Conservation (phyloP, 2,797 vertebrate species). For the Gorsachius magnificus region DNA sequence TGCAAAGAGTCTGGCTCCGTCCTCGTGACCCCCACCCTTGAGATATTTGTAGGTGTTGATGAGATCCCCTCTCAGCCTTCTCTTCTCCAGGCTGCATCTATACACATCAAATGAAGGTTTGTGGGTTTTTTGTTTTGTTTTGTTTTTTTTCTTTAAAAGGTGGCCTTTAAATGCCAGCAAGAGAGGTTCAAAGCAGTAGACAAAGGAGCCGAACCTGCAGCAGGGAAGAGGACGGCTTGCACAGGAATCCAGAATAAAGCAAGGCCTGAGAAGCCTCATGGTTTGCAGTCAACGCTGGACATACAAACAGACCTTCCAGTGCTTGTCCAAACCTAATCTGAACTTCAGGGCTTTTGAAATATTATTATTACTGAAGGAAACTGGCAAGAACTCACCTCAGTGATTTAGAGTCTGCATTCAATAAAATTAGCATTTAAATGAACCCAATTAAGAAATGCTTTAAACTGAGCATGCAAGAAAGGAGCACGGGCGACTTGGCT, state of each 20-base stretch:
- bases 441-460: conserved; percentile 56
- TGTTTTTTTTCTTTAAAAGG: too few relatives aligned
- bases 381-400: conserved; percentile 30
- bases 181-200: neutral
- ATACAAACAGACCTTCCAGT: neutral
- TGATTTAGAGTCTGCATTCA: conserved; percentile 43
- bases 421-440: conserved; percentile 67
- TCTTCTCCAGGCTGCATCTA: too few relatives aligned
- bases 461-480: neutral
- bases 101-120: neutral
- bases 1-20: too few relatives aligned
- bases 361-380: neutral
- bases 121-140: too few relatives aligned
- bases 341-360: conserved; percentile 20
- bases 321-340: neutral
- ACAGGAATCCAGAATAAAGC: neutral
- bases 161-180: neutral
- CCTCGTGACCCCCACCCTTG: too few relatives aligned
- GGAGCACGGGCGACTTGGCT: neutral
- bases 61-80: too few relatives aligned
- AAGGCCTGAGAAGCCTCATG: neutral
- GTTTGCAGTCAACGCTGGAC: neutral
- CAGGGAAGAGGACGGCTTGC: neutral
- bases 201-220: neutral
- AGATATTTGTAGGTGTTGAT: too few relatives aligned